phyloP scores from a whole-genome alignment of 2,797 vertebrate genomes.

The Acipenser ruthenus region DNA sequence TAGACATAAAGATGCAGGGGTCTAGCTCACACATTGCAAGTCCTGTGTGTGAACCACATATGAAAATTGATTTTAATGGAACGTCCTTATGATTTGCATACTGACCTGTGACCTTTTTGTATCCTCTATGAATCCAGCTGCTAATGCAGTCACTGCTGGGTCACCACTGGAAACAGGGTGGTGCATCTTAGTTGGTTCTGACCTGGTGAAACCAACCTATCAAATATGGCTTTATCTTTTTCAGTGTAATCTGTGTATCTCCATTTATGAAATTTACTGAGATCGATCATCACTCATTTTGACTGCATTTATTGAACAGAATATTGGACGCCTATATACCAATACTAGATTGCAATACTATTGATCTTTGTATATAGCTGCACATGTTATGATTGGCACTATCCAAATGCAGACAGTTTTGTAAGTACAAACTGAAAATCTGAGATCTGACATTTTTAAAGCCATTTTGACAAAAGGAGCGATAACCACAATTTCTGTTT shows the following conservation, averaged over 20 bases:
- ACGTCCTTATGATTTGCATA: neutral
- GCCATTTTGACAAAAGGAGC: no score
- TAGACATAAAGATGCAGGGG: no score
- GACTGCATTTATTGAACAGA: constrained; percentile 29
- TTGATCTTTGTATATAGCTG: constrained; percentile 35
- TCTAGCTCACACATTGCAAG: no score
- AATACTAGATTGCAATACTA: constrained; percentile 32
- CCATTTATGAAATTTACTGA: constrained; percentile 31
- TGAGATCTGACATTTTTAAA: no score
- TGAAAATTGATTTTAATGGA: no score
- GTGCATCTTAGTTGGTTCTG: constrained; percentile 11
- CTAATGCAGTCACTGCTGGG: neutral
- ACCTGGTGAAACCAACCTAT: constrained; percentile 2
- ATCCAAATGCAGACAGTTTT: neutral
- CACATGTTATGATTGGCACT: constrained; percentile 19
- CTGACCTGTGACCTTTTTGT: neutral
- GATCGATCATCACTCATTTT: constrained; percentile 45
- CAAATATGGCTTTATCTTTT: constrained; percentile 22
- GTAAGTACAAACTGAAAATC: neutral
- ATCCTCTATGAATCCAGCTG: no score
- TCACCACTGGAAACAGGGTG: constrained; percentile 11
- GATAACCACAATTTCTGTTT: no score
- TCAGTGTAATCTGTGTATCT: constrained; percentile 37
- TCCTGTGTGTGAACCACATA: no score
- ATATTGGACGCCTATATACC: constrained; percentile 34